Evolutionary conservation across 2,113 vertebrate genomes (phyloP), one percentile per base, ranked within the genome.

Genomic region (Menidia beryllina): DNA sequence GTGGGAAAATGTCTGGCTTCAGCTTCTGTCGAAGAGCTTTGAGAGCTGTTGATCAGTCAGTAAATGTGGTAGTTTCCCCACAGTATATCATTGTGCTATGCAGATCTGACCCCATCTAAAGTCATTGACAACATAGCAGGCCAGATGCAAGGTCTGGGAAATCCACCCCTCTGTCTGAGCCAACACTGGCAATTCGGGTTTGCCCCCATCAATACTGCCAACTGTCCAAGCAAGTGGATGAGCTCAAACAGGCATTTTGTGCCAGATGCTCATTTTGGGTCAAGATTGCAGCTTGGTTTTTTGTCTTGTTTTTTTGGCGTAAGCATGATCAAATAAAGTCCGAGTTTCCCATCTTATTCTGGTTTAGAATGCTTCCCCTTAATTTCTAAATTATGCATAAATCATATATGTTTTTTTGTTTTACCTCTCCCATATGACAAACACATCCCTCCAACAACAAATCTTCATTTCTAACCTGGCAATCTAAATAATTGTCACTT

Each of bases 41-140:
- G 41, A 45, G 4, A 7, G 17, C 19, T n/a, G 41, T n/a, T n/a
- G 41, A 45, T 45, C 43, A 36, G 36, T 62, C 41, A 45, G 52
- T 62, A 36, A 51, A 25, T 0, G 7, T 2, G 25, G 34, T 7
- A 36, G 15, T 21, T n/a, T n/a, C 19, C 0, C 11, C 38, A 3
- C 24, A 34, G n/a, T n/a, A 55, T 34, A 41, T 34, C 24, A 54
- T 6, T 55, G 55, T 50, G 34, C 12, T 5, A 38, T 54, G 67
- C 10, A 36, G 60, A 54, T 52, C 2, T 54, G 38, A 61, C 21
- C 56, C 10, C 55, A 68, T 50, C 53, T 62, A 43, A 68, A 56
- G 41, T 30, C 39, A 23, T 5, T 21, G 39, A 36, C 5, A 30
- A 12, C 25, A 52, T 36, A 20, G 34, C 0, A n/a, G 19, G 45